Conservation (phyloP, 2,888 invertebrate genomes). For the Agrotis puta region DNA sequence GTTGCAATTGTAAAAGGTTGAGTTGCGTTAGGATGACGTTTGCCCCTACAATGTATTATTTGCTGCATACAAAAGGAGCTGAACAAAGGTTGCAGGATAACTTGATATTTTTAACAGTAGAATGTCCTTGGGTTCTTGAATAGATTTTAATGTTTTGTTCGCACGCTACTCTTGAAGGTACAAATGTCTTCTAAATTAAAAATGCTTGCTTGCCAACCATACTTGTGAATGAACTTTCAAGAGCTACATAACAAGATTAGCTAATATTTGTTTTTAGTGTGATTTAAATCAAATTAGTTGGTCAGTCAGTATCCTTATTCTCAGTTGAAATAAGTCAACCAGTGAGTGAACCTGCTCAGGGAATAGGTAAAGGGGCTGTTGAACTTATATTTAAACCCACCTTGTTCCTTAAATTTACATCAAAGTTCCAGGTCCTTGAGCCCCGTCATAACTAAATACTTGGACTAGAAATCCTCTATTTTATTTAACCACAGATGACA, state of each 20-base stretch:
- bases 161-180: not conserved
- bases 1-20: not conserved
- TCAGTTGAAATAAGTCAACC: not conserved
- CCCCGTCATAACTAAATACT: no score
- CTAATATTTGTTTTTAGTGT: no score
- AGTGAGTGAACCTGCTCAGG: no score
- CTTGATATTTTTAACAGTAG: not conserved
- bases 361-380: no score
- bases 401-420: no score
- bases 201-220: no score
- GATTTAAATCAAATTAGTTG: not conserved
- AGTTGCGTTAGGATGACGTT: not conserved
- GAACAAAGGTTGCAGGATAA: constrained; percentile 1
- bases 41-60: constrained; percentile 11
- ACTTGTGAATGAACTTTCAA: not conserved
- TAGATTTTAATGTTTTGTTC: not conserved
- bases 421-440: no score
- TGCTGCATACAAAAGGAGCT: not conserved
- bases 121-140: constrained; percentile 3
- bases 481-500: no score
- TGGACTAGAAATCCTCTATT: no score
- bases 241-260: no score
- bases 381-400: no score
- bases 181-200: not conserved
- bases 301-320: not conserved